phyloP scores from a whole-genome alignment of 2,113 vertebrate genomes.

The Rousettus leschenaultii region DNA sequence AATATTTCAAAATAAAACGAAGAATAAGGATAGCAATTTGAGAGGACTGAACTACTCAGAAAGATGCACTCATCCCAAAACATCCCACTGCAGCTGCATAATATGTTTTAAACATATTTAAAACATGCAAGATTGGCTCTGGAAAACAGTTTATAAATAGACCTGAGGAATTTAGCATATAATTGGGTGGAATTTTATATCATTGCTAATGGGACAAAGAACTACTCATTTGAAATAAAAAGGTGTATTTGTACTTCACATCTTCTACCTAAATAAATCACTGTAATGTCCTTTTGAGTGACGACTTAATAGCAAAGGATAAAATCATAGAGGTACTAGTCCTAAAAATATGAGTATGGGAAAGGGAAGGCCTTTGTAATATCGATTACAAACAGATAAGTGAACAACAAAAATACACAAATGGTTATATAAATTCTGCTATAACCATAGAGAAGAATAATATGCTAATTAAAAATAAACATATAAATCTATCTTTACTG shows the following conservation, averaged over 20 bases:
- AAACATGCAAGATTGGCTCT: background rate
- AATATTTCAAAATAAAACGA: slow-evolving; percentile 9
- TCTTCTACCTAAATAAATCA: background rate
- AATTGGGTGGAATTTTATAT: background rate
- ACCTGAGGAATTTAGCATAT: background rate
- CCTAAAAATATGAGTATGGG: background rate
- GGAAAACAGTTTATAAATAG: slow-evolving; percentile 8
- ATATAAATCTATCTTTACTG: background rate
- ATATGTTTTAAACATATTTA: background rate
- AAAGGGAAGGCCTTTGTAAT: background rate
- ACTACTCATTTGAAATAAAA: background rate
- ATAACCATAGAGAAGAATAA: background rate
- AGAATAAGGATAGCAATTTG: background rate
- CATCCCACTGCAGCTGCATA: background rate
- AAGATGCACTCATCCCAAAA: background rate
- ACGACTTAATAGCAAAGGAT: background rate
- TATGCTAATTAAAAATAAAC: background rate
- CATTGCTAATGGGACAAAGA: background rate
- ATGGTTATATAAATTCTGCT: background rate
- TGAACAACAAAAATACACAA: background rate
- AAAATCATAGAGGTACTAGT: background rate
- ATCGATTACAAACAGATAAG: background rate
- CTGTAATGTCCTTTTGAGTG: background rate
- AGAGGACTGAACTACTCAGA: background rate
- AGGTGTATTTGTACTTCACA: background rate